Percentiles rank a stretch among this genome's conserved stretches.
These are phyloP conservation scores for Rhinoderma darwinii DNA, from an alignment of 2,113 vertebrate species.

Conservation along the genomic window DNA sequence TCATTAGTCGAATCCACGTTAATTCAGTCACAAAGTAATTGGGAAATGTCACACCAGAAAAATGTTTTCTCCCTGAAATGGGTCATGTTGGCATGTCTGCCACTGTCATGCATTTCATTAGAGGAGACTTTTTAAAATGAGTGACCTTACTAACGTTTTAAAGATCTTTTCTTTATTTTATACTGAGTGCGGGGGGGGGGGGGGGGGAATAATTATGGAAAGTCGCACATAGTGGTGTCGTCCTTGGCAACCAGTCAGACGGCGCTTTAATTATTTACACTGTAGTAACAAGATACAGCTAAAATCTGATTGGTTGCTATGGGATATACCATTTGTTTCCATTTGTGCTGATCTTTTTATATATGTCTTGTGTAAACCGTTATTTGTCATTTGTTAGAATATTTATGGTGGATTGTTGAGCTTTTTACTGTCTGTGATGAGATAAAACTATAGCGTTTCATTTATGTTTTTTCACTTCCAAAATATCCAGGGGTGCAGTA, in stretches of 20 bases:
- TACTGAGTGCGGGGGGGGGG: not conserved
- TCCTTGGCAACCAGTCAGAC: not conserved
- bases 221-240: not conserved
- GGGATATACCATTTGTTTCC: not conserved
- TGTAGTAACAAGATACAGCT: not conserved
- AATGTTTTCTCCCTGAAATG: slow-evolving; percentile 34
- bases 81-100: slow-evolving; percentile 24
- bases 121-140: slow-evolving; percentile 7
- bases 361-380: not conserved
- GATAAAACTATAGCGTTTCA: too few relatives aligned
- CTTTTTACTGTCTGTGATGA: too few relatives aligned
- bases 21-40: slow-evolving; percentile 33
- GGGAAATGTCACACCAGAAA: slow-evolving; percentile 39
- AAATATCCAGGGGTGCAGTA: too few relatives aligned
- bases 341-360: not conserved
- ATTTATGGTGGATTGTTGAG: too few relatives aligned
- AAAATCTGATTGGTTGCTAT: not conserved
- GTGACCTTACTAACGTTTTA: not conserved
- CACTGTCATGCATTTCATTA: slow-evolving; percentile 37
- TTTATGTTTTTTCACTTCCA: too few relatives aligned
- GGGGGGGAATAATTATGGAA: not conserved
- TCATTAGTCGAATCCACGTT: slow-evolving; percentile 27
- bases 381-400: not conserved
- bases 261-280: too few relatives aligned
- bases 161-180: not conserved